Base-by-base conservation (phyloP, 2,888 invertebrate genomes). In the Rotaria macrura region DNA sequence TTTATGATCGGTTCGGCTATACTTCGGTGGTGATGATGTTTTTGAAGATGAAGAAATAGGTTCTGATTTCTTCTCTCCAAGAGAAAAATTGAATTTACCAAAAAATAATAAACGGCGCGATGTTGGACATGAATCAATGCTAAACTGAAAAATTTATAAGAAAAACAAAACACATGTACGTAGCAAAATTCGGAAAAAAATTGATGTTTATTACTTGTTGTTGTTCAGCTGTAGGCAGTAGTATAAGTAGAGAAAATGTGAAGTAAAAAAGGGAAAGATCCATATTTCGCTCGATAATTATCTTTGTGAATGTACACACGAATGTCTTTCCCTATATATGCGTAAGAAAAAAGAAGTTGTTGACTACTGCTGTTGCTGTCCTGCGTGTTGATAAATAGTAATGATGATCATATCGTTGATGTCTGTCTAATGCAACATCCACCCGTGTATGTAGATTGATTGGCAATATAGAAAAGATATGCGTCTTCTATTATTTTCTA, bases 61-160 rank as follows among this genome's bases (percentile, higher is more conserved):
- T 14, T 23, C n/a, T 25, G 43, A n/a, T 79, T 79, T 79, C 43
- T 79, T 79, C 43, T 79, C 79, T 65, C 65, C 34, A 3, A 20
- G 17, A 14, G 34, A 20, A 20, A 65, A 65, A 43, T 79, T 43
- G 12, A 23, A 43, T 43, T n/a, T 38, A 79, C 79, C 43, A 43
- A 43, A 43, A 10, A 79, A 79, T 43, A 79, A 79, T n/a, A 79
- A 43, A 79, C 79, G 79, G 43, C 79, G 79, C 43, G 43, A 79
- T 10, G 79, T 79, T 43, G 79, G 79, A 79, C 43, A 43, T 79
- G 65, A 29, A 14, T 65, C 34, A 65, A 17, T 34, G 38, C 38
- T 34, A 65, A 65, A 65, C 65, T 65, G n/a, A n/a, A 65, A 20
- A 65, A 12, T 0, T 5, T 65, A 52, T 52, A 6, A 2, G 6